A percentile compares a stretch with the other conserved stretches of the same genome.
These are phyloP conservation scores for Delia radicum DNA, from an alignment of 1,140 invertebrate genomes.

Conservation along the genomic window DNA sequence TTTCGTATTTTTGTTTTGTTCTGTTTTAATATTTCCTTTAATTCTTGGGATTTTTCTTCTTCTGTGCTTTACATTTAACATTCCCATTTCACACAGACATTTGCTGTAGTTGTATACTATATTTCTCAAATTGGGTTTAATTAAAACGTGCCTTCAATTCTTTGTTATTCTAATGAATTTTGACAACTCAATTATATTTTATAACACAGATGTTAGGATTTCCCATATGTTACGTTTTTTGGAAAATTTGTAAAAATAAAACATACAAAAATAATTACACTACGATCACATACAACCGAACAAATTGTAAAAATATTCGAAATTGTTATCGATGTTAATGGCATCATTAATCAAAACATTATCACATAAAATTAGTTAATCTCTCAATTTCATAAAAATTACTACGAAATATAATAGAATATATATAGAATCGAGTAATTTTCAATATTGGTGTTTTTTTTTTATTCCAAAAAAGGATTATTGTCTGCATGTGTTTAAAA, in stretches of 20 bases:
- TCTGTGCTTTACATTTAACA: no score
- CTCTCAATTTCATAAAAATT: background rate
- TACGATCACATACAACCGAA: background rate
- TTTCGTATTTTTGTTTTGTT: no score
- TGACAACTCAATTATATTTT: background rate
- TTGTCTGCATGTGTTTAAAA: background rate
- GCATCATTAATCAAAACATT: no score
- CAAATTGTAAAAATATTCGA: background rate
- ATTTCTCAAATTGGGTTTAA: no score
- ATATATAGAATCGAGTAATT: background rate
- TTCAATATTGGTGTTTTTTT: no score
- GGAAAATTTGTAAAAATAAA: background rate
- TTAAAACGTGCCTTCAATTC: background rate
- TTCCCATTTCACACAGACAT: background rate
- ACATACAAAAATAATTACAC: background rate
- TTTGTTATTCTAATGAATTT: conserved; percentile 2
- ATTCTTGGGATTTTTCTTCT: background rate
- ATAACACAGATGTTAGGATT: background rate
- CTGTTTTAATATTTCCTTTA: no score
- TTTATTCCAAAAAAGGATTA: background rate
- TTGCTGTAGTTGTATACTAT: background rate
- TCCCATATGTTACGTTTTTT: background rate
- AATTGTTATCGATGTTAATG: no score
- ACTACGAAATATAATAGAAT: background rate
- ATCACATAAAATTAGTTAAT: background rate